phyloP scores from a whole-genome alignment of 2,113 vertebrate genomes.

The Fregata magnificens region DNA sequence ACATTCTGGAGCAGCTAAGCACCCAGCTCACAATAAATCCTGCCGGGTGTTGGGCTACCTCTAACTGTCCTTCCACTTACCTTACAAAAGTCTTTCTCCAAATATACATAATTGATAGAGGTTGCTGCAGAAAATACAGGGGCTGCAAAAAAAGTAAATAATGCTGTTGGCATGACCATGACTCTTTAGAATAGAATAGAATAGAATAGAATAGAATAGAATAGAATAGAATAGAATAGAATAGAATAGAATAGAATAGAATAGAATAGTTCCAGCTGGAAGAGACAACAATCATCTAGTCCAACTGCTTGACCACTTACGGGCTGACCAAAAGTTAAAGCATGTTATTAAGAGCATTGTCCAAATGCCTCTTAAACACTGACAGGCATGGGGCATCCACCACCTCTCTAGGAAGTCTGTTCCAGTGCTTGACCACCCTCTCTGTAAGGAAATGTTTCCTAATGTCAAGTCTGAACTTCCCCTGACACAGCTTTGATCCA shows the following conservation, averaged over 20 bases:
- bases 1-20: not conserved
- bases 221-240: too few species aligned
- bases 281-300: not conserved
- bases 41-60: not conserved
- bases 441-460: not conserved
- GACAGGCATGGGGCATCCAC: fast-evolving
- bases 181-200: not conserved
- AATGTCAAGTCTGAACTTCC: not conserved
- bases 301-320: not conserved
- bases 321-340: not conserved
- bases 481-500: not conserved
- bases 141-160: not conserved
- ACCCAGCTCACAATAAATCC: not conserved
- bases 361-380: not conserved
- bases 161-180: not conserved
- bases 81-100: not conserved
- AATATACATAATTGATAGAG: not conserved
- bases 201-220: not conserved
- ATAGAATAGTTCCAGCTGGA: not conserved
- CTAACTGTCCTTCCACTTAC: not conserved
- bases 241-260: not conserved
- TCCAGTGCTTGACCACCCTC: not conserved
- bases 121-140: not conserved
- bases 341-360: not conserved
- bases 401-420: not conserved